Base-by-base conservation (phyloP, 1,140 invertebrate genomes). In the Eufriesea mexicana region DNA sequence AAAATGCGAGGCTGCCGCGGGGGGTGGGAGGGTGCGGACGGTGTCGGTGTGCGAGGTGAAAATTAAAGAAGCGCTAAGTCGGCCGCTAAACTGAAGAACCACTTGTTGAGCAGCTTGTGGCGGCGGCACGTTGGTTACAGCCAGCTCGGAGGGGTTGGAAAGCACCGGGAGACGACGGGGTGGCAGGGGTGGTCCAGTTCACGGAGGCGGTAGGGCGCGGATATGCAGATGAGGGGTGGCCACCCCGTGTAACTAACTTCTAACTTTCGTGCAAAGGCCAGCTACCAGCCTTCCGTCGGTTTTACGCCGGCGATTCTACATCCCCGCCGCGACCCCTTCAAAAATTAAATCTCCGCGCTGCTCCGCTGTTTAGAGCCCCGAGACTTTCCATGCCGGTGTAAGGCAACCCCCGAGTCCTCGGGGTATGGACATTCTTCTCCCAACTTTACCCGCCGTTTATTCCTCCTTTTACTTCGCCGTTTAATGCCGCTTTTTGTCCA, bases 21-120 rank as follows among this genome's bases (percentile, higher is more conserved):
- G 10, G 14, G 42, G 14, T 10, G 5, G 25, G 23, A 14, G 8
- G 23, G 71, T 47, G 68, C 61, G 47, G 35, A 54, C 25, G 49
- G 28, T 14, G 67, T 12, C 42, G n/a, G 83, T 77, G 71, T 49
- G 73, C 73, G 66, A 80, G 83, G 86, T 81, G 90, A 91, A 93
- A 94, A 94, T 94, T 93, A 94, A 93, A 91, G 92, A 93, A 93
- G 93, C 93, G 92, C 92, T 94, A 94, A 94, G 92, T 92, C 90
- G 87, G 89, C 90, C 90, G 93, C 92, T 93, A 93, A 94, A 93
- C 92, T 92, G 93, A 93, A 93, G 93, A 94, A 94, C 93, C 93
- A 94, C 93, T 94, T 94, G 93, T 94, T 94, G 93, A 94, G 86
- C 92, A 89, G 90, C 83, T 84, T 90, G 89, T 86, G 91, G 86